Conservation (phyloP, 35 echinoderm and acorn worm species). For the Hemicentrotus pulcherrimus region DNA sequence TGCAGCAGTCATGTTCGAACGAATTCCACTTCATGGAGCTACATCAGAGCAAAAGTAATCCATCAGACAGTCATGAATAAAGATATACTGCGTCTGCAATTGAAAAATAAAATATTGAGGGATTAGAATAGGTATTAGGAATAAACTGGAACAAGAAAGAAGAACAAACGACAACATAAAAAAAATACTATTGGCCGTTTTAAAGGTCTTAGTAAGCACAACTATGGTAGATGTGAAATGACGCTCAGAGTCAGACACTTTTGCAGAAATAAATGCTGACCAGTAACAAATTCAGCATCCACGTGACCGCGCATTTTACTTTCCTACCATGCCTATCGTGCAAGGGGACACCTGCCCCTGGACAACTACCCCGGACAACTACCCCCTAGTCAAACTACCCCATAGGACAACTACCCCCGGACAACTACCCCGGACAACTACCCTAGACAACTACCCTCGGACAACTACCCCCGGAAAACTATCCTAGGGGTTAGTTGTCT, state of each 20-base stretch:
- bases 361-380: too few species aligned
- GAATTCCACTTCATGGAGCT: too few species aligned
- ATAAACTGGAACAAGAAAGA: neutral
- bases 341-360: too few species aligned
- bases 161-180: neutral
- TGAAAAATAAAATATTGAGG: neutral
- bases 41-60: neutral
- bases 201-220: neutral
- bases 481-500: too few species aligned
- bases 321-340: too few species aligned
- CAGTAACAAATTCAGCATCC: neutral
- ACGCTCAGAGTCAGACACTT: neutral
- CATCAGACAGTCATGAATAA: slow-evolving; percentile 68
- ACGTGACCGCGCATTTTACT: too few species aligned
- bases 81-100: slow-evolving; percentile 62
- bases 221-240: neutral
- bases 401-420: too few species aligned
- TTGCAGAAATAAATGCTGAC: neutral
- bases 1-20: too few species aligned
- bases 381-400: too few species aligned
- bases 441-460: too few species aligned
- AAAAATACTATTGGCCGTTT: neutral
- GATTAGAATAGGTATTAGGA: neutral
- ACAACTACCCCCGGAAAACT: too few species aligned
- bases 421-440: too few species aligned